Evolutionary conservation across 1,140 invertebrate species (phyloP).

Genomic region (Drosophila lowei): DNA sequence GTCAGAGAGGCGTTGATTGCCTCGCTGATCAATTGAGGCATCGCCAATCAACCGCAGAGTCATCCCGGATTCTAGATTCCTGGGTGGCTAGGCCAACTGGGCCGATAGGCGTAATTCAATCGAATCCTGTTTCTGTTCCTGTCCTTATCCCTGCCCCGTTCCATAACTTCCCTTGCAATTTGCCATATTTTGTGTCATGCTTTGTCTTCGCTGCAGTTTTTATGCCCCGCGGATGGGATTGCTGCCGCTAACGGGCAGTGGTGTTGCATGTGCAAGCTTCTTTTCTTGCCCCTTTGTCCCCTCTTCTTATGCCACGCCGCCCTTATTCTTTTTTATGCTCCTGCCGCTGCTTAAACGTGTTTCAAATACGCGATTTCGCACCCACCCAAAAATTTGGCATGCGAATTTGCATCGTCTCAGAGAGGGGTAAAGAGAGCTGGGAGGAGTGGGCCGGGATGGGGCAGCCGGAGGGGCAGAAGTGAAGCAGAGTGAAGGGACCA

Average conservation of each 20-base stretch:
- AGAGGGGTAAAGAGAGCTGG: neutral
- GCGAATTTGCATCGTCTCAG: conserved; percentile 30
- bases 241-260: neutral
- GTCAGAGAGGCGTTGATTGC: conserved; percentile 44
- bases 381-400: conserved; percentile 41
- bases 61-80: neutral
- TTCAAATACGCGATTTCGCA: conserved; percentile 74
- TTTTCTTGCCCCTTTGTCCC: conserved; percentile 2
- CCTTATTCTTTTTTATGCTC: conserved; percentile 51
- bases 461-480: neutral
- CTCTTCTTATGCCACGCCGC: neutral
- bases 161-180: conserved; percentile 50
- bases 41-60: conserved; percentile 23
- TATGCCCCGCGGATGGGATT: conserved; percentile 30
- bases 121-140: neutral
- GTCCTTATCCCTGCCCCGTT: neutral
- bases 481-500: neutral
- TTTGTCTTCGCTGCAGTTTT: conserved; percentile 47
- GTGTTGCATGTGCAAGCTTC: conserved; percentile 36
- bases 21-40: conserved; percentile 36
- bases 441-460: too few species aligned
- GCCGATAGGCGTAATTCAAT: conserved; percentile 53
- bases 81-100: conserved; percentile 24
- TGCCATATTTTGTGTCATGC: conserved; percentile 59
- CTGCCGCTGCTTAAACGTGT: conserved; percentile 77